A percentile compares a stretch with the other conserved stretches of the same genome.
Evolutionary conservation across 1,140 invertebrate genomes (phyloP).

Genomic region (Drosophila ambigua): DNA sequence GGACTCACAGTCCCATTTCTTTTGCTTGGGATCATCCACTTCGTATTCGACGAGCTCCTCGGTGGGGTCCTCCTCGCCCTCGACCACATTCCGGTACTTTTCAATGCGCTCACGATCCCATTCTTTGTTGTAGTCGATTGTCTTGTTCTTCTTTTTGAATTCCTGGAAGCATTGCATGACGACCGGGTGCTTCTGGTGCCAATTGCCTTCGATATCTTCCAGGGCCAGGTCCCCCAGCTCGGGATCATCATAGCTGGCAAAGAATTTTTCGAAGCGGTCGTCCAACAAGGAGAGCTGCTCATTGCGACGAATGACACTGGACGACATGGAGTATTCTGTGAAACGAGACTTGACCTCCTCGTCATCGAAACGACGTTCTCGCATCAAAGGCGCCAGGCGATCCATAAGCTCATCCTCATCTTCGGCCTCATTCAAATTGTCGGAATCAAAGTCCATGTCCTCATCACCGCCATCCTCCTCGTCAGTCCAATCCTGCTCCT

Average conservation of each 20-base stretch:
- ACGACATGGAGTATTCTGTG: slow-evolving; percentile 97
- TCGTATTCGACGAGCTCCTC: slow-evolving; percentile 87
- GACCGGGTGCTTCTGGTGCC: slow-evolving; percentile 88
- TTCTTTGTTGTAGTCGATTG: slow-evolving; percentile 86
- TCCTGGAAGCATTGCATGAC: slow-evolving; percentile 88
- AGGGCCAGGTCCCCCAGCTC: slow-evolving; percentile 95
- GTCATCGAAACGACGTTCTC: slow-evolving; percentile 85
- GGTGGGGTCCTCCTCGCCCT: slow-evolving; percentile 85
- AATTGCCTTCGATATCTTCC: slow-evolving; percentile 94
- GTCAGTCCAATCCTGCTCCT: slow-evolving; percentile 83
- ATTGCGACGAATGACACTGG: slow-evolving; percentile 94
- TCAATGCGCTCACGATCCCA: slow-evolving; percentile 87
- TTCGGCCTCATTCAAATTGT: slow-evolving; percentile 84
- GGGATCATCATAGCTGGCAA: slow-evolving; percentile 93
- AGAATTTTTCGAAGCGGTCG: slow-evolving; percentile 96
- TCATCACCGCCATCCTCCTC: slow-evolving; percentile 81
- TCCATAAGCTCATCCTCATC: slow-evolving; percentile 85
- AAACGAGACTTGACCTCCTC: slow-evolving; percentile 95
- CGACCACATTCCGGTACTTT: slow-evolving; percentile 85
- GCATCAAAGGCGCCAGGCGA: slow-evolving; percentile 85
- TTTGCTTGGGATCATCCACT: slow-evolving; percentile 86
- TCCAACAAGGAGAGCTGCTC: slow-evolving; percentile 93
- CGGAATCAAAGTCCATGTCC: slow-evolving; percentile 81
- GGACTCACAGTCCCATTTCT: slow-evolving; percentile 97
- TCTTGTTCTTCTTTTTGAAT: slow-evolving; percentile 86